Percentiles rank a stretch among this genome's conserved stretches.
Evolutionary conservation across 2,113 vertebrate genomes (phyloP).

Genomic region (Gambusia affinis): DNA sequence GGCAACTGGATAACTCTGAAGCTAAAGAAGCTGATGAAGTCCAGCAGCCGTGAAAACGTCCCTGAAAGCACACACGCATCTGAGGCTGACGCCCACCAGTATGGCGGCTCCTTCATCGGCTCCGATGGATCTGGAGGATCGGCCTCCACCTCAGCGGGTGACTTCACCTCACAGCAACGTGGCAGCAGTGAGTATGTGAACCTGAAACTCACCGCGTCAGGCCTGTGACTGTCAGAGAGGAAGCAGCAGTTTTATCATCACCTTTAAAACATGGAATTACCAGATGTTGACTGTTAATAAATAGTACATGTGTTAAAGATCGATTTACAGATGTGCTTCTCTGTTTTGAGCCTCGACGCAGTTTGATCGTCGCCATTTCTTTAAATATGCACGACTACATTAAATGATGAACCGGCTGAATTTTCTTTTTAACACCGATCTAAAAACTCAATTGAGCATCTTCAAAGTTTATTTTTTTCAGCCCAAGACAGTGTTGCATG

Average conservation of each 20-base stretch:
- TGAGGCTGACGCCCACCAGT: conserved; percentile 79
- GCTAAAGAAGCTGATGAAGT: conserved; percentile 96
- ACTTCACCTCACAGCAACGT: conserved; percentile 47
- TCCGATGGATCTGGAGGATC: conserved; percentile 71
- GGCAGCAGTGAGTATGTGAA: conserved; percentile 69
- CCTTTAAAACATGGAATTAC: neutral
- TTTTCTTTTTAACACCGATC: no score
- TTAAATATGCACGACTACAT: neutral
- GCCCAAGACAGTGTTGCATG: conserved; percentile 2
- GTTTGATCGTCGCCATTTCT: neutral
- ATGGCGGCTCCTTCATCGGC: conserved; percentile 63
- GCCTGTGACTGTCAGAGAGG: conserved; percentile 1
- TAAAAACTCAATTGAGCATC: neutral
- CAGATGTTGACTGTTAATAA: neutral
- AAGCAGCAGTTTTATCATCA: neutral
- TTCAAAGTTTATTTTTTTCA: neutral
- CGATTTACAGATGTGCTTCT: neutral
- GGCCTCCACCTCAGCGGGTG: conserved; percentile 38
- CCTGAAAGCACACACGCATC: conserved; percentile 80
- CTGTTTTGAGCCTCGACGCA: neutral
- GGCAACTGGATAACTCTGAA: conserved; percentile 98
- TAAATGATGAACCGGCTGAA: no score
- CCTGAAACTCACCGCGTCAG: conserved; percentile 6
- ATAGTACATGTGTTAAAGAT: neutral
- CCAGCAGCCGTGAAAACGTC: conserved; percentile 88